Base-by-base conservation (phyloP, 1,140 invertebrate genomes). In the Aphelenchoides avenae region DNA sequence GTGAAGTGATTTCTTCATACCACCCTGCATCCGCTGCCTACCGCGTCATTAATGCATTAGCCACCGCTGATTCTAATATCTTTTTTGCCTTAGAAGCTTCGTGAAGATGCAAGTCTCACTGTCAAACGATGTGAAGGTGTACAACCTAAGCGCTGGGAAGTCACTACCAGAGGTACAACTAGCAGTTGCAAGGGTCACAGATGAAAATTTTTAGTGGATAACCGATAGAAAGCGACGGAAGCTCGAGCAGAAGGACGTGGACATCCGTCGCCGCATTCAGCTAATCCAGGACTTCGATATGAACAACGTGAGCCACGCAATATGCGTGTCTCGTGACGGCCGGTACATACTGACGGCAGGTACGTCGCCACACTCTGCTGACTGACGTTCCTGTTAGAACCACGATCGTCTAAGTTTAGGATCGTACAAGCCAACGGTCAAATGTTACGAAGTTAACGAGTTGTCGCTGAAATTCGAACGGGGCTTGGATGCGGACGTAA, bases 211-310 rank as follows among this genome's bases (percentile, higher is more conserved):
- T 54, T 73, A 93, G 89, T 96, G 92, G 92, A 80, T 97, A 44
- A 86, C 89, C 13, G 91, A 94, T 69, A 82, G 86, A 74, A 91
- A 92, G 79, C 85, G 86, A 76, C 82, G 89, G 67, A 84, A 84
- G 11, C 78, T 95, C 58, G 81, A 89, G 42, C 90, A 91, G 68
- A 91, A 91, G 78, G 87, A 94, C 86, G 84, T 88, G 71, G 89
- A 92, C 75, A 83, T 94, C 33, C 83, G 89, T 60, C 84, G 86
- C 65, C 81, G 89, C 72, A 94, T 98, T 62, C 89, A 98, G 78
- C 83, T 99, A 15, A 90, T 99, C 69, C 94, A 99, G 80, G 94
- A 98, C 77, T 98, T 98, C 84, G 89, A 94, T 65, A 99, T 74
- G 94, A 94, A 94, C 50, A 89, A 84, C 56, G 82, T 97, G 1